These are phyloP conservation scores for Deladenus siricidicola DNA, from an alignment of 2,888 invertebrate genomes.

Conservation along the genomic window DNA sequence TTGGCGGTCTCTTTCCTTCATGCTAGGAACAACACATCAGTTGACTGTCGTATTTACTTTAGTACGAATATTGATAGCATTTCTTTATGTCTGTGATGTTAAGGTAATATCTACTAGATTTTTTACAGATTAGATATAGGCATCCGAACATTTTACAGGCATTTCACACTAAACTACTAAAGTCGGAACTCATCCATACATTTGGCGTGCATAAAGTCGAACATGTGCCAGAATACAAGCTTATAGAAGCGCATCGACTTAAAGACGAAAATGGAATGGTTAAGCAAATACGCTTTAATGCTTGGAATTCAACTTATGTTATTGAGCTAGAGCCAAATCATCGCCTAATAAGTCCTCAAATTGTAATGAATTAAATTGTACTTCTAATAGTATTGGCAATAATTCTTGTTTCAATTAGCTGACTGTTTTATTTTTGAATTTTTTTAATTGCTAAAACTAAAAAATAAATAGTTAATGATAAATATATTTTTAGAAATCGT, in stretches of 20 bases:
- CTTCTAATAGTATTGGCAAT: not conserved
- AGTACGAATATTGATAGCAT: no score
- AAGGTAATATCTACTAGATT: no score
- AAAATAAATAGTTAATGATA: not conserved
- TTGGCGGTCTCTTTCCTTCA: no score
- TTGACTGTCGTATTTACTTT: no score
- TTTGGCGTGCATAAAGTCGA: constrained; percentile 43
- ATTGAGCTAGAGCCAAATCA: constrained; percentile 38
- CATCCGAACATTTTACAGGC: no score
- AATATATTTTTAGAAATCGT: constrained; percentile 29
- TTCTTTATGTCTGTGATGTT: no score
- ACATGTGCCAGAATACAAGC: constrained; percentile 34
- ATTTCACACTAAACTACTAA: constrained; percentile 41
- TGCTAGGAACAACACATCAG: no score
- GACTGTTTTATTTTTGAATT: not conserved
- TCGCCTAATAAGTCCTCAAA: constrained; percentile 39
- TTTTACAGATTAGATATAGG: no score
- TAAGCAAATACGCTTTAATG: constrained; percentile 33
- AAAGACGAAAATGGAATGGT: constrained; percentile 16
- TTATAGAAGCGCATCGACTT: constrained; percentile 22
- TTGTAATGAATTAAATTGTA: constrained; percentile 10
- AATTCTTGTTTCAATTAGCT: not conserved
- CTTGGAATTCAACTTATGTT: constrained; percentile 44
- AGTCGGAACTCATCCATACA: constrained; percentile 41
- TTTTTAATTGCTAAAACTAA: not conserved